Conservation (phyloP, 2,797 vertebrate genomes). For the Sternarchorhynchus goeldii region DNA sequence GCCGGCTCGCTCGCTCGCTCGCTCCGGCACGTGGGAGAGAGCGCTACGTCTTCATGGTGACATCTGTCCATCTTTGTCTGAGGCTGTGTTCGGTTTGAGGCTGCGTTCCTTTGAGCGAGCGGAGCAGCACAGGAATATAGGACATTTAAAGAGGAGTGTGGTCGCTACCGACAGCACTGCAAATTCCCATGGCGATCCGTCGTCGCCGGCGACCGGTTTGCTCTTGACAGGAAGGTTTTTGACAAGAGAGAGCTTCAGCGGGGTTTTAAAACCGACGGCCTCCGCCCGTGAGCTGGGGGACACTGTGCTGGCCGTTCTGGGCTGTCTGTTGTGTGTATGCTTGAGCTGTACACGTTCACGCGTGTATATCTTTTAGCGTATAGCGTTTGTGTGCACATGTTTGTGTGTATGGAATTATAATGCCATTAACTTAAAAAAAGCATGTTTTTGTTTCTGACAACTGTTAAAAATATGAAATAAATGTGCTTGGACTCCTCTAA, state of each 20-base stretch:
- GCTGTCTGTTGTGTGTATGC: no score
- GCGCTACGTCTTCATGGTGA: constrained; percentile 21
- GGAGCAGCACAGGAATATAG: constrained; percentile 49
- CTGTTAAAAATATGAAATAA: background rate
- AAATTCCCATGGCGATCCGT: constrained; percentile 47
- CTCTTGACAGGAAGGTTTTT: constrained; percentile 59
- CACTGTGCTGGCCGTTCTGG: background rate
- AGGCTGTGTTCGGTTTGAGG: constrained; percentile 35
- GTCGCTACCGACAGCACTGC: constrained; percentile 37
- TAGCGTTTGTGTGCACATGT: background rate
- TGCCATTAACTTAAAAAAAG: background rate
- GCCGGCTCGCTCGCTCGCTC: background rate
- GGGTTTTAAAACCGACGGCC: constrained; percentile 46
- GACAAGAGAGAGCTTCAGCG: constrained; percentile 50
- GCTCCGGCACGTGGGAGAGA: background rate
- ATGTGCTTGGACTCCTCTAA: background rate
- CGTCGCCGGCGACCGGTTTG: constrained; percentile 59
- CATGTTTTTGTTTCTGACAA: background rate
- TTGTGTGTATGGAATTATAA: background rate
- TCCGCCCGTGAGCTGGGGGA: background rate
- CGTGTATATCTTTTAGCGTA: background rate
- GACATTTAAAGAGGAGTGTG: constrained; percentile 49
- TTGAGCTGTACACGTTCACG: background rate
- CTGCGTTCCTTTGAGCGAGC: constrained; percentile 40
- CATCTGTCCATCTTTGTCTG: constrained; percentile 44